A percentile compares a stretch with the other conserved stretches of the same genome.
These are phyloP conservation scores for Drosophila mercatorum DNA, from an alignment of 2,888 invertebrate species.

Conservation along the genomic window DNA sequence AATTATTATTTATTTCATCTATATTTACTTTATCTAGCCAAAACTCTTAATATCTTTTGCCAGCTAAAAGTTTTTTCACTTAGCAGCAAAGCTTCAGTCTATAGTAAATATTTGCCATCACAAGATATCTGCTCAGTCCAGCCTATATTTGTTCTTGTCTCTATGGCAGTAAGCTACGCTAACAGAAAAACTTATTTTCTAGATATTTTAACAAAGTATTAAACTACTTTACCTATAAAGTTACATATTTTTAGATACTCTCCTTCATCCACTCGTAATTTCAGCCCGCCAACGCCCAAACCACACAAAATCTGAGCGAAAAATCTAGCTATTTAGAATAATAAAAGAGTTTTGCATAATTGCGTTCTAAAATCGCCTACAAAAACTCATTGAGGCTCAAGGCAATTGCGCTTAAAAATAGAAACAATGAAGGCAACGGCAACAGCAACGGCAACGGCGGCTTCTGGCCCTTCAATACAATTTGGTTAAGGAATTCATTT, in stretches of 20 bases:
- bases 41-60: neutral
- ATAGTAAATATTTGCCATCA: neutral
- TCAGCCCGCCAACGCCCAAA: neutral
- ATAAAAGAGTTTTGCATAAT: neutral
- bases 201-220: neutral
- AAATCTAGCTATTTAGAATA: neutral
- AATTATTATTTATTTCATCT: neutral
- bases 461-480: constrained; percentile 5
- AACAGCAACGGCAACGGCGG: neutral
- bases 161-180: neutral
- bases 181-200: neutral
- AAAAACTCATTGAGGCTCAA: neutral
- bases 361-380: neutral
- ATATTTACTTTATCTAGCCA: neutral
- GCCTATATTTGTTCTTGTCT: neutral
- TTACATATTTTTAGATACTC: no score
- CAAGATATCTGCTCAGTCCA: neutral
- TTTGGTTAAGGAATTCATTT: constrained; percentile 23
- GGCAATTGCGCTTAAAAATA: constrained; percentile 3
- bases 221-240: no score
- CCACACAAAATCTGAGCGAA: neutral
- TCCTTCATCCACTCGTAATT: neutral
- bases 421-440: neutral
- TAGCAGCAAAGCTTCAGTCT: neutral
- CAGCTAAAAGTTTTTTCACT: neutral